Conservation (phyloP, 2,888 invertebrate genomes). For the Holacanthella duospinosa region DNA sequence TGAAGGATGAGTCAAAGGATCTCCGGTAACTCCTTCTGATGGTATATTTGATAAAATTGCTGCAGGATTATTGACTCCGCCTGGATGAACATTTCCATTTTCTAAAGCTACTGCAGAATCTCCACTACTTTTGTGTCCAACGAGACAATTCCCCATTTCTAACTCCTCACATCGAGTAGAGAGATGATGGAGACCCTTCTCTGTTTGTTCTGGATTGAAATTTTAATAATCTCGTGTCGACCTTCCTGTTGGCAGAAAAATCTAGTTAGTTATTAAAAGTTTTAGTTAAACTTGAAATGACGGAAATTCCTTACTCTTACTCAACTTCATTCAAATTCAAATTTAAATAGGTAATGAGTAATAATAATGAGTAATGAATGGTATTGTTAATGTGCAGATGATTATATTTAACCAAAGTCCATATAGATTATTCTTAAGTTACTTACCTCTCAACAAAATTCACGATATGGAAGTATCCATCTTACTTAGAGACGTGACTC, state of each 20-base stretch:
- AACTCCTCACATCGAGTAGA: conserved; percentile 4
- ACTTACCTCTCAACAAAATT: no score
- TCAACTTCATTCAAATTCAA: not conserved
- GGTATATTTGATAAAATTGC: not conserved
- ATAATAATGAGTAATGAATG: no score
- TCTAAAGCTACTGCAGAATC: conserved; percentile 2
- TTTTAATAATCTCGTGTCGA: not conserved
- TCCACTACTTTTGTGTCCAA: conserved; percentile 26
- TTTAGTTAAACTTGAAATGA: no score
- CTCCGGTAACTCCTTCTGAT: conserved; percentile 20
- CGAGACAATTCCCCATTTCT: conserved; percentile 35
- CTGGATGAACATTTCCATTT: not conserved
- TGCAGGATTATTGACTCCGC: not conserved
- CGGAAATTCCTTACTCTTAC: no score
- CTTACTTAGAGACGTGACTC: no score
- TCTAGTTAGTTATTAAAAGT: not conserved
- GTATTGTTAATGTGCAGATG: no score
- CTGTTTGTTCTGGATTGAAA: not conserved
- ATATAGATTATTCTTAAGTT: no score
- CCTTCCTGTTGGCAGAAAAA: not conserved
- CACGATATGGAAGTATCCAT: no score
- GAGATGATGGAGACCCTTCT: not conserved
- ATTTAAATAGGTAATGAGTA: no score
- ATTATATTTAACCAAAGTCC: no score
- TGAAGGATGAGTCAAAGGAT: conserved; percentile 19